These are phyloP conservation scores for Myzus persicae DNA, from an alignment of 1,140 invertebrate genomes.

Conservation along the genomic window DNA sequence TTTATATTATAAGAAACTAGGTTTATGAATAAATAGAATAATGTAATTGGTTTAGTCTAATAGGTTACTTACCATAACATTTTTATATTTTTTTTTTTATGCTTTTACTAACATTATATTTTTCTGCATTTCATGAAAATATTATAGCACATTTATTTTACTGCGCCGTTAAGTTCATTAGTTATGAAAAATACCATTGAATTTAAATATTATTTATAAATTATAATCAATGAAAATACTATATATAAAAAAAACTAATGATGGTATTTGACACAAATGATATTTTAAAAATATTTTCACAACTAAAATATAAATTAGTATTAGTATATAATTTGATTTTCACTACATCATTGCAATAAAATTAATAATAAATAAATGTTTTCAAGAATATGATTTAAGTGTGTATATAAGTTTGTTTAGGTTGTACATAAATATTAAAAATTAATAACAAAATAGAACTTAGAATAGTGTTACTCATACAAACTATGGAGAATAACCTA, in stretches of 20 bases:
- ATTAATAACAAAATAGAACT: background rate
- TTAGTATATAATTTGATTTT: background rate
- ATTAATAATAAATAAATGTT: background rate
- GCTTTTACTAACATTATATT: too few species aligned
- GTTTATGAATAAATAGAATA: too few species aligned
- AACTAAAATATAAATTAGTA: background rate
- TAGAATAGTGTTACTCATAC: background rate
- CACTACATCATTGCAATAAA: background rate
- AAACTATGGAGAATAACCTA: background rate
- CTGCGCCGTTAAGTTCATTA: background rate
- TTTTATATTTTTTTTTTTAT: too few species aligned
- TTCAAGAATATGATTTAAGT: background rate
- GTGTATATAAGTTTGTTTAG: background rate
- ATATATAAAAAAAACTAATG: background rate
- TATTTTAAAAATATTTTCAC: background rate
- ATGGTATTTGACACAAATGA: background rate
- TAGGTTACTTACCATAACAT: too few species aligned
- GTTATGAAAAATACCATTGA: background rate
- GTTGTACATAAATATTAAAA: background rate
- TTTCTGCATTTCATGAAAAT: too few species aligned
- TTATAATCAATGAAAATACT: too few species aligned
- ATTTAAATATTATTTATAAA: too few species aligned
- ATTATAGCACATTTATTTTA: too few species aligned
- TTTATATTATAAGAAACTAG: too few species aligned
- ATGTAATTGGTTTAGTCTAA: too few species aligned